A percentile compares a stretch with the other conserved stretches of the same genome.
phyloP scores from a whole-genome alignment of 2,888 invertebrate genomes.

The Lepidochitona cinerea region DNA sequence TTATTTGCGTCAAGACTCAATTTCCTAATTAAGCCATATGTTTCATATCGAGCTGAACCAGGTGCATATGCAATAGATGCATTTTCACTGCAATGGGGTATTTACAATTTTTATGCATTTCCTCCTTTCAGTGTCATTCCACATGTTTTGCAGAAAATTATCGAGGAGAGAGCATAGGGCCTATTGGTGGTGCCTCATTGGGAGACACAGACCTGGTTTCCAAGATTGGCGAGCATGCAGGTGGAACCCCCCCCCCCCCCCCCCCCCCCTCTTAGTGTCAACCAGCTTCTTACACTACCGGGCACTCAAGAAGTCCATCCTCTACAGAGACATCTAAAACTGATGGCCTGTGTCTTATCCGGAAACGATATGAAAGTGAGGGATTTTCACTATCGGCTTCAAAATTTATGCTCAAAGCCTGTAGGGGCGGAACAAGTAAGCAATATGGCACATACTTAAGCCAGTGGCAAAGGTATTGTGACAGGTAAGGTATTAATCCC shows the following conservation, averaged over 20 bases:
- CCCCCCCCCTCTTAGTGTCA: not conserved
- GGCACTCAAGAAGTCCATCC: not conserved
- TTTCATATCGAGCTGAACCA: conserved; percentile 15
- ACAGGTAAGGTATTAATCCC: not conserved
- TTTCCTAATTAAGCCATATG: conserved; percentile 1
- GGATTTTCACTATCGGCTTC: not conserved
- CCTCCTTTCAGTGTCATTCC: conserved; percentile 20
- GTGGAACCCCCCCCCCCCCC: not conserved
- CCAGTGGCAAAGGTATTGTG: not conserved
- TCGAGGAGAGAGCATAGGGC: conserved; percentile 5
- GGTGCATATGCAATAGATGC: conserved; percentile 18
- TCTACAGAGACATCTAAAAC: not conserved
- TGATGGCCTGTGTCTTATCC: not conserved
- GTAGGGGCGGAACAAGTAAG: not conserved
- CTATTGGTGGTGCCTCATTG: conserved; percentile 19
- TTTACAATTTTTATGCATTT: conserved; percentile 18
- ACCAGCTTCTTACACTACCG: not conserved
- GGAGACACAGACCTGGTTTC: conserved; percentile 23
- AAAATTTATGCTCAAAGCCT: not conserved
- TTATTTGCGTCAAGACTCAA: conserved; percentile 20
- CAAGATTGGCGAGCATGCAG: conserved; percentile 6
- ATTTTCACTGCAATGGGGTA: conserved; percentile 9
- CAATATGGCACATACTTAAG: not conserved
- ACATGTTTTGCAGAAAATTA: conserved; percentile 17
- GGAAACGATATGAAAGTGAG: not conserved